Evolutionary conservation across 1,140 invertebrate genomes (phyloP).

Genomic region (Aphelenchoides avenae): DNA sequence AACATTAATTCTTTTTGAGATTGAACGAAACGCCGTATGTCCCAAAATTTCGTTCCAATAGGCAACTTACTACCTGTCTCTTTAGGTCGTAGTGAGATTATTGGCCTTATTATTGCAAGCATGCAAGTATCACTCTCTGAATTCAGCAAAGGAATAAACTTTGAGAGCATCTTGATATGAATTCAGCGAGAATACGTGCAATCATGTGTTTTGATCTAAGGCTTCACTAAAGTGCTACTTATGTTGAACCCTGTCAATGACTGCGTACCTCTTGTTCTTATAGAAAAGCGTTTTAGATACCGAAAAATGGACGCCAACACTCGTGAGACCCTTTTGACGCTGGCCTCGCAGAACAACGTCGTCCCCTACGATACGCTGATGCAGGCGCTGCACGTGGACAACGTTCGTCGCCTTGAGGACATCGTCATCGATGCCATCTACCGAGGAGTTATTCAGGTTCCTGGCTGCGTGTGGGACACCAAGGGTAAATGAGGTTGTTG

Average conservation of each 20-base stretch:
- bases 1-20: too few species aligned
- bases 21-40: too few species aligned
- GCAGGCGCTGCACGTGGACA: conserved; percentile 13
- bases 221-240: not conserved
- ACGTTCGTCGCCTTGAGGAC: conserved; percentile 21
- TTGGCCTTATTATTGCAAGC: too few species aligned
- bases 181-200: too few species aligned
- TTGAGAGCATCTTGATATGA: too few species aligned
- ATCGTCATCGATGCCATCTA: conserved; percentile 25
- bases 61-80: too few species aligned
- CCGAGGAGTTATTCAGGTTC: conserved; percentile 19
- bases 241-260: not conserved
- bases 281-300: conserved; percentile 1
- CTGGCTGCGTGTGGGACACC: not conserved
- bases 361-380: conserved; percentile 23
- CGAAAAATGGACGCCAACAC: conserved; percentile 9
- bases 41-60: too few species aligned
- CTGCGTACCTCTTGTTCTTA: conserved; percentile 11
- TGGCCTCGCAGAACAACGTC: not conserved
- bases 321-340: conserved; percentile 6
- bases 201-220: not conserved
- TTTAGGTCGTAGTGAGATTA: too few species aligned
- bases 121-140: too few species aligned
- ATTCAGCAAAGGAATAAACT: too few species aligned
- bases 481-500: not conserved